Base-by-base conservation (phyloP, 2,888 invertebrate species). In the Mongoloraphidia duomilia region DNA sequence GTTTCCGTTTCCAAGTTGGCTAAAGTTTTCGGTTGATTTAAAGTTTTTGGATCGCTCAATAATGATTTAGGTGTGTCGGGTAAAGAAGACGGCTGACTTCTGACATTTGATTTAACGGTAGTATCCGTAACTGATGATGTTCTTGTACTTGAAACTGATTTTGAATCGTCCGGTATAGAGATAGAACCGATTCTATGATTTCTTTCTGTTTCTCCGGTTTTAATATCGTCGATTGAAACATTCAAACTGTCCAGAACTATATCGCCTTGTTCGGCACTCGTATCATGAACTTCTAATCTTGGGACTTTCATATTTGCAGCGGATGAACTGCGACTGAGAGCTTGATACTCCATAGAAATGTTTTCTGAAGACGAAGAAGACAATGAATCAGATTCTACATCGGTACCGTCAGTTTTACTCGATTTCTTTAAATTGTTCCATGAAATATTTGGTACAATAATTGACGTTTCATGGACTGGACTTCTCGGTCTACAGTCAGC, bases 231-330 rank as follows among this genome's bases (percentile, higher is more conserved):
- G 37, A 50, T 6, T 34, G 14, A 50, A 46, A 34, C 50, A 53
- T 26, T 10, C 12, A 61, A 50, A 53, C 61, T 61, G 49, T 61
- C 61, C 45, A 58, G 51, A 17, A 56, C 52, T 13, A 60, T 54
- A 38, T 59, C 56, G 38, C 59, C 57, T 12, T 82, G 63, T 53
- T 81, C 79, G 0, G 82, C 84, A 38, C 78, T 77, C 45, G 76
- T 82, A 55, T 83, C 79, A 60, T 83, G 83, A 9, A 86, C 78
- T 64, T 85, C 84, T 0, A 86, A 66, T 47, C 83, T 71, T 0
- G 87, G 86, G 13, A 59, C 59, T 26, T 37, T 59, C 61, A 48
- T 17, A 43, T 48, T 48, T 11, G 48, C 34, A 13, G 48, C 43
- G 12, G 48, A 48, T 11, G 48, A 48, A 17, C 48, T 48, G 36